Evolutionary conservation across 2,797 vertebrate species (phyloP).

Genomic region (Numenius phaeopus): DNA sequence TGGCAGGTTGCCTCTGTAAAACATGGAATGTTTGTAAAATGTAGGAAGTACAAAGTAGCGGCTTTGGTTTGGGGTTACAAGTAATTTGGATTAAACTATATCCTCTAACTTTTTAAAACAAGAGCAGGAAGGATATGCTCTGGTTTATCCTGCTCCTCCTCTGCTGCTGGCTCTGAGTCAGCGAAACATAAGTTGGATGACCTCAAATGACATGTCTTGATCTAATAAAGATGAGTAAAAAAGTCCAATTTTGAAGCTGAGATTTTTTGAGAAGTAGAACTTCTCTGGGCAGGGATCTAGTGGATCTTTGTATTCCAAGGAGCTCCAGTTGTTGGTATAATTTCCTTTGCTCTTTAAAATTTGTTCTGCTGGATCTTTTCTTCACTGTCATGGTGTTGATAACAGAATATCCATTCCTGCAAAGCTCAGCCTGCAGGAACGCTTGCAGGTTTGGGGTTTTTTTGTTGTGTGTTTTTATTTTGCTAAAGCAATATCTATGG

Average conservation of each 20-base stretch:
- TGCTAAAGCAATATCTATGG: not conserved
- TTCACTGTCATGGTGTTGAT: not conserved
- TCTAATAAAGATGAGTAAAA: not conserved
- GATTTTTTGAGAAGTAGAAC: not conserved
- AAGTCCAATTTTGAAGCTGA: not conserved
- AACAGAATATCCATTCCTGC: not conserved
- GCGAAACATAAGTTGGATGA: conserved; percentile 9
- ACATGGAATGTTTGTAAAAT: not conserved
- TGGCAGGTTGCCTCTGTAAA: not conserved
- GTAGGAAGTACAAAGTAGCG: not conserved
- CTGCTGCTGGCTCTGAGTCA: conserved; percentile 6
- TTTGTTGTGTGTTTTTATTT: too few relatives aligned
- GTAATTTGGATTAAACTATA: not conserved
- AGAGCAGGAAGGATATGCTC: conserved; percentile 20
- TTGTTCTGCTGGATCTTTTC: not conserved
- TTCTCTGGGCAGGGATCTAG: not conserved
- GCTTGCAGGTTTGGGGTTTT: not conserved
- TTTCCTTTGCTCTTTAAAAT: not conserved
- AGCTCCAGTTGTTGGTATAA: not conserved
- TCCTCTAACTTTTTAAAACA: conserved; percentile 1
- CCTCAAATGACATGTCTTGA: conserved; percentile 7
- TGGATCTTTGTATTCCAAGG: not conserved
- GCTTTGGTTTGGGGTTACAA: not conserved
- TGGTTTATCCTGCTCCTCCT: not conserved
- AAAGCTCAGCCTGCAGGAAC: not conserved